Conservation (phyloP, 1,140 invertebrate genomes). For the Atopsyche davidsoni region DNA sequence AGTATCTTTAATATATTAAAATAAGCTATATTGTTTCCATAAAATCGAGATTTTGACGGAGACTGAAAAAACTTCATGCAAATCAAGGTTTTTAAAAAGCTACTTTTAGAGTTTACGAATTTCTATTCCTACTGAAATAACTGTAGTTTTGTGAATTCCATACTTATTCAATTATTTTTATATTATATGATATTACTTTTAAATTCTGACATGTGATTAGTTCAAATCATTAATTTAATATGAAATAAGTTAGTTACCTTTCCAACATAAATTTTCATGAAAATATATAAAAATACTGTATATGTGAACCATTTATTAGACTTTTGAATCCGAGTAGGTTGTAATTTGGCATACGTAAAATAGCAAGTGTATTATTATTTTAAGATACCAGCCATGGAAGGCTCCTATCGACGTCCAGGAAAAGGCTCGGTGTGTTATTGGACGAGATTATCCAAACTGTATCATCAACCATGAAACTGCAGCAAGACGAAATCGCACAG, state of each 20-base stretch:
- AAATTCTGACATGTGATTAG: too few species aligned
- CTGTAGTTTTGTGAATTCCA: not conserved
- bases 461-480: constrained; percentile 59
- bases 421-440: constrained; percentile 61
- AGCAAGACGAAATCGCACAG: constrained; percentile 49
- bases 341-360: too few species aligned
- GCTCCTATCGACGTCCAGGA: constrained; percentile 63
- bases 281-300: too few species aligned
- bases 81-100: too few species aligned
- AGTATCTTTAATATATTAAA: constrained; percentile 29
- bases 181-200: not conserved
- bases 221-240: too few species aligned
- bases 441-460: constrained; percentile 63
- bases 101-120: too few species aligned
- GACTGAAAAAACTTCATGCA: too few species aligned
- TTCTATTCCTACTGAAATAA: too few species aligned
- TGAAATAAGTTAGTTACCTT: too few species aligned
- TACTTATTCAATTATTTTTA: not conserved
- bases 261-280: too few species aligned
- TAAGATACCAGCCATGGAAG: constrained; percentile 67
- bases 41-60: not conserved
- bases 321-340: too few species aligned
- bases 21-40: not conserved
- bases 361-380: constrained; percentile 1
- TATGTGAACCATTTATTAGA: too few species aligned